Evolutionary conservation across 1,140 invertebrate genomes (phyloP), one percentile per base, ranked within the genome.

Genomic region (Lineus longissimus): DNA sequence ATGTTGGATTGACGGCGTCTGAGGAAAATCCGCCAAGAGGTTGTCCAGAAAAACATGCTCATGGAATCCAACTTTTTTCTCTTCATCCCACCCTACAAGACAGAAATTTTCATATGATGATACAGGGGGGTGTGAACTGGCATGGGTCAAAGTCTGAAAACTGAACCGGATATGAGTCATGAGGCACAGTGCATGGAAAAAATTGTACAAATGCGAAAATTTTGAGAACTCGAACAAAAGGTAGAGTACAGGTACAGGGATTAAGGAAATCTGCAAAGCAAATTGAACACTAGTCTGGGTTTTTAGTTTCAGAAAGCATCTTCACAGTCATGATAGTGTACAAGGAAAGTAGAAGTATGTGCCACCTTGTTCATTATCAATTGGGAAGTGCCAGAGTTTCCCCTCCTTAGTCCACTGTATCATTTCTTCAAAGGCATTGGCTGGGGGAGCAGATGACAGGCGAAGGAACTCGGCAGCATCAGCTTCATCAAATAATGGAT

Each of bases 341-440:
- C 47, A 51, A 7, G 4, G 6, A 51, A 4, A 51, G 25, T 51
- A 51, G 25, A n/a, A 19, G 25, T 27, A 19, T 7, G 6, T 7
- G n/a, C 25, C 83, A 93, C 93, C 95, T 87, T 93, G 90, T 83
- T 98, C 95, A 85, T 99, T 99, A 80, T 98, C 85, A 63, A 99
- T 95, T 13, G 97, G 97, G 80, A 97, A 99, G 59, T 90, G 88
- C 96, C 96, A 99, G 9, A 98, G 71, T 84, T 95, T 97, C 51
- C 93, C 93, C 79, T 95, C 87, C 56, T 96, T 88, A 0, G 96
- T 98, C 93, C 93, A 97, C 55, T 88, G 73, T 61, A 94, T 92
- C 87, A 96, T 90, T 84, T 98, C 92, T 81, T 86, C 89, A 78
- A 94, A 96, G 72, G 89, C 89, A 85, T 98, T 98, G 6, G 83